Base-by-base conservation (phyloP, 2,888 invertebrate genomes). In the Thera britannica region DNA sequence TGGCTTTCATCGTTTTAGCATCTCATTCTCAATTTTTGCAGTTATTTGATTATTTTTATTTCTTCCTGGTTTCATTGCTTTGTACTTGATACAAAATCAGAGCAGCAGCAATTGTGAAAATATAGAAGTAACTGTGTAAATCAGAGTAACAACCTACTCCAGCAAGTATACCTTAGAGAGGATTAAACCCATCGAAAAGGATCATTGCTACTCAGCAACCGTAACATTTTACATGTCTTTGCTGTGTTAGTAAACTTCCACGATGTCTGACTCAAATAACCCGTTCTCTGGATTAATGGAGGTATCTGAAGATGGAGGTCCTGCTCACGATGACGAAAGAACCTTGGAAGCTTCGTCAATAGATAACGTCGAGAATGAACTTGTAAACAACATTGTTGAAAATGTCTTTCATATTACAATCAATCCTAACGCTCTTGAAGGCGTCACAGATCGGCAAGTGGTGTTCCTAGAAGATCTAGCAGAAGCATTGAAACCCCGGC, bases 331-430 rank as follows among this genome's bases (percentile, higher is more conserved):
- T 72, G 83, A 84, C n/a, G 83, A 79, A 55, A 83, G 74, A 68
- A 62, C 77, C 11, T 62, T 86, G 70, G 81, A 83, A 77, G 77
- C 77, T 36, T 76, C 79, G 63, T 75, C 23, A 23, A 23, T 23
- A 23, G 23, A 23, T 23, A 23, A 23, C 23, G 23, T 23, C 23
- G 23, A 23, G 23, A 23, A 23, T 23, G 23, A 23, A 23, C 23
- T 23, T 23, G 23, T 23, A 23, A 23, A 95, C 77, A 87, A 85
- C 72, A 86, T 96, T 60, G 94, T 97, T 44, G 96, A 97, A 84
- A 94, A 95, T 80, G 95, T 97, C 80, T 97, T 97, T 83, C 94
- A 96, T 68, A 95, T 97, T 75, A 97, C 97, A 3, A 90, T 97
- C 51, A 95, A 95, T 76, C 85, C 90, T 62, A 82, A 90, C 51